Evolutionary conservation across 2,113 vertebrate species (phyloP), one percentile per base, ranked within the genome.

Genomic region (Epinephelus cyanopodus): DNA sequence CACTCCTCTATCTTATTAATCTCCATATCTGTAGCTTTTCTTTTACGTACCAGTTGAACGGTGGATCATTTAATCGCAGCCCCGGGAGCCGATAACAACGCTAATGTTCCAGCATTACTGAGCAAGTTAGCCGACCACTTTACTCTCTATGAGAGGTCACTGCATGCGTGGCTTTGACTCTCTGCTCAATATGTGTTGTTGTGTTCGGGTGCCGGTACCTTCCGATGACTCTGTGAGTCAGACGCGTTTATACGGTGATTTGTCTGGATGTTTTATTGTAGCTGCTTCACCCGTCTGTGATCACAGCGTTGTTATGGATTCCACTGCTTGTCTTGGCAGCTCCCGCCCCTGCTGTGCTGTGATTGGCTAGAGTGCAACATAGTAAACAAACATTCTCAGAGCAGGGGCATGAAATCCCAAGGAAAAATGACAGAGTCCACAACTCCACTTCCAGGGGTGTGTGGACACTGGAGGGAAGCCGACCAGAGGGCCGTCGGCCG

Each of bases 131-230:
- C 39, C 42, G 10, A 27, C 9, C 6, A 3, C 56, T 70, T 56
- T 63, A 10, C 71, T 86, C 85, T 88, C 85, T 82, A 12, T 85
- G 90, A 87, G 87, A 69, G 71, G 52, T 86, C 50, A 9, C 53
- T 8, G 61, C 60, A 39, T 19, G 71, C 79, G 62, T 33, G 21
- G 23, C 47, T 62, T 54, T 5, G 33, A 54, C 61, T 64, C 53
- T 53, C 37, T 2, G 1, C n/a, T 47, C 6, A 19, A 18, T 19
- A 27, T 39, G 13, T 33, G 15, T 25, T 21, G 4, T 61, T 60
- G 25, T 19, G 65, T 52, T 21, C 13, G 47, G 33, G 17, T 64
- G 37, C 67, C 37, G 23, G 3, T 53, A 2, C 61, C 58, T 48
- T 48, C 14, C 19, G 52, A 81, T 71, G 86, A 71, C 82, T 88